phyloP scores from a whole-genome alignment of 2,113 vertebrate species.

The Cheirogaleus medius region DNA sequence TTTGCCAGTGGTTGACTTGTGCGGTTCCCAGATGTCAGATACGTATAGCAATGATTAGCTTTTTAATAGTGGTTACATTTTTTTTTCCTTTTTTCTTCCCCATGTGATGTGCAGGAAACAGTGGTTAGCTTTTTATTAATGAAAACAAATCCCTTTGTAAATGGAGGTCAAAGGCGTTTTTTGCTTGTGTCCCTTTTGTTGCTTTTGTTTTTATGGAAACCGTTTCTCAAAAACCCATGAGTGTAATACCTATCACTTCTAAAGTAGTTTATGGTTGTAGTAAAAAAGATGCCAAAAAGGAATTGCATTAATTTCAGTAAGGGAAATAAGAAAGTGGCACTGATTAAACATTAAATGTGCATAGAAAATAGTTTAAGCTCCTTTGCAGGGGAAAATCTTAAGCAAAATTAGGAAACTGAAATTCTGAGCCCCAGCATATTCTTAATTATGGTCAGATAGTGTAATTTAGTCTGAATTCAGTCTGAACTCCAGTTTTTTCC shows the following conservation, averaged over 20 bases:
- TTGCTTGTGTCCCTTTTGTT: not conserved
- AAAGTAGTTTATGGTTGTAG: not conserved
- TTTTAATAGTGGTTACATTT: not conserved
- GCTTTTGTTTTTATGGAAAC: constrained; percentile 32
- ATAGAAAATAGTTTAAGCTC: not conserved
- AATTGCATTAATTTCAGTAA: constrained; percentile 14
- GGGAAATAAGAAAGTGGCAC: not conserved
- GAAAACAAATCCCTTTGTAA: not conserved
- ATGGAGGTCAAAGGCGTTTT: not conserved
- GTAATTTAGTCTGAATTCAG: not conserved
- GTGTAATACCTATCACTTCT: not conserved
- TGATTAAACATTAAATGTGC: not conserved
- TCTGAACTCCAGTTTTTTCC: not conserved
- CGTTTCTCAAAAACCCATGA: not conserved
- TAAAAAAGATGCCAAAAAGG: not conserved
- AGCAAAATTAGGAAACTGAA: constrained; percentile 15
- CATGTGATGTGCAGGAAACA: too few relatives aligned
- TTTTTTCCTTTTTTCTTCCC: too few relatives aligned
- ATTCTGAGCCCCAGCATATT: not conserved
- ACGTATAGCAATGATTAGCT: not conserved
- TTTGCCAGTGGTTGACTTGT: constrained; percentile 1
- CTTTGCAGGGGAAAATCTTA: not conserved
- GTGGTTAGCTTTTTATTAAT: not conserved
- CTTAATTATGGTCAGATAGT: not conserved
- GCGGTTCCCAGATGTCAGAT: not conserved